A percentile compares a stretch with the other conserved stretches of the same genome.
Conservation (phyloP, 2,888 invertebrate species). For the Tetanocera ferruginea region DNA sequence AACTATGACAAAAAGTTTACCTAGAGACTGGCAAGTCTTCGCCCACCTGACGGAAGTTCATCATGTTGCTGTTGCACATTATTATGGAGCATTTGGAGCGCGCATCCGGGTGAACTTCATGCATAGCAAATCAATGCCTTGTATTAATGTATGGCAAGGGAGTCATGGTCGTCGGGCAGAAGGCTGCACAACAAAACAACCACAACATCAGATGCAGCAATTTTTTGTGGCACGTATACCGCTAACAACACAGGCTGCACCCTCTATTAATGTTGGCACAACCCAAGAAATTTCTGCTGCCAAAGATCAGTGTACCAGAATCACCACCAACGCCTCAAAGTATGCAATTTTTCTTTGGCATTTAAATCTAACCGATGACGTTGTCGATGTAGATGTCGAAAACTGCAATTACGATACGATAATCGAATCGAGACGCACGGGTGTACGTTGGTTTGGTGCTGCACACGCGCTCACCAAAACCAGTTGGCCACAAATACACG, state of each 20-base stretch:
- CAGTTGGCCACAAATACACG: slow-evolving; percentile 60
- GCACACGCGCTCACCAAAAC: slow-evolving; percentile 59
- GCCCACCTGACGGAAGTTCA: slow-evolving; percentile 62
- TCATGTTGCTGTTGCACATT: slow-evolving; percentile 60
- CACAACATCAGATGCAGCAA: slow-evolving; percentile 32
- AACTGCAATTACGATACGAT: slow-evolving; percentile 59
- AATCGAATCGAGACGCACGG: slow-evolving; percentile 62
- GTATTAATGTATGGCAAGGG: slow-evolving; percentile 47
- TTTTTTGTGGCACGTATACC: slow-evolving; percentile 27
- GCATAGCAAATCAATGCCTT: slow-evolving; percentile 57
- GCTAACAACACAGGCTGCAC: neutral
- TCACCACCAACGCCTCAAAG: slow-evolving; percentile 37
- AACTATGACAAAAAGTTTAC: neutral
- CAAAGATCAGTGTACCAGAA: neutral
- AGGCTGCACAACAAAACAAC: slow-evolving; percentile 24
- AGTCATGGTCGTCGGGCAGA: slow-evolving; percentile 35
- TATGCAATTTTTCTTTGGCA: slow-evolving; percentile 66
- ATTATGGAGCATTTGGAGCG: slow-evolving; percentile 58
- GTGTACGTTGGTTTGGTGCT: slow-evolving; percentile 62
- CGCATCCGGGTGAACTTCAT: slow-evolving; percentile 49
- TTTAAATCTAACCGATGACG: slow-evolving; percentile 42
- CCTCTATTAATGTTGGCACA: neutral
- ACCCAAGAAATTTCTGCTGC: neutral
- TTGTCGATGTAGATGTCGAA: slow-evolving; percentile 39
- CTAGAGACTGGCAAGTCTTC: slow-evolving; percentile 59